These are phyloP conservation scores for Melanotaenia trifasciata DNA, from an alignment of 2,797 vertebrate species.

Conservation along the genomic window DNA sequence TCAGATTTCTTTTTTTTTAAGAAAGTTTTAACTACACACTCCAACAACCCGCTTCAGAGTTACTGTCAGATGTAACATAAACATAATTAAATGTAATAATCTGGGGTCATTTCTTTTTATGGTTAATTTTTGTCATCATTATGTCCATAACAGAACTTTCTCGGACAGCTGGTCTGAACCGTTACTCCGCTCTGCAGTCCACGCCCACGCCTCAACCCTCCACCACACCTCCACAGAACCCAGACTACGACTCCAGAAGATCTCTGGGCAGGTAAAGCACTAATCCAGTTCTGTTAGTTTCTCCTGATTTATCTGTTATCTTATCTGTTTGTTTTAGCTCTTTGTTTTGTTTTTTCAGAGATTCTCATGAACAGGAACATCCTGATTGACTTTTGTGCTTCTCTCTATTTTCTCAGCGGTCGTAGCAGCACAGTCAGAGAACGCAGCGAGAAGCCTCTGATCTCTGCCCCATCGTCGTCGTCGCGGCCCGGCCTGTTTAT, in stretches of 20 bases:
- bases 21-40: neutral
- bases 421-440: constrained; percentile 88
- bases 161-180: constrained; percentile 91
- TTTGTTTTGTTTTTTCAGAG: neutral
- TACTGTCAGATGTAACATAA: neutral
- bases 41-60: neutral
- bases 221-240: constrained; percentile 78
- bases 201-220: constrained; percentile 71
- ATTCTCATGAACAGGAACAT: neutral
- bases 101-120: neutral
- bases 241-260: constrained; percentile 90
- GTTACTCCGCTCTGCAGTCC: constrained; percentile 93
- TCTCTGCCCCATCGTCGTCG: constrained; percentile 57
- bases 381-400: neutral
- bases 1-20: too few relatives aligned
- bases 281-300: neutral
- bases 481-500: constrained; percentile 83
- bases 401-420: constrained; percentile 24
- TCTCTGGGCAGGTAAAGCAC: constrained; percentile 88
- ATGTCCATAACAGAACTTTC: constrained; percentile 85
- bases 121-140: neutral
- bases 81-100: neutral
- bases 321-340: too few relatives aligned
- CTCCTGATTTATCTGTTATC: neutral
- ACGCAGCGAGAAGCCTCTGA: constrained; percentile 88